Conservation (phyloP, 2,797 vertebrate species). For the Brotula barbata region DNA sequence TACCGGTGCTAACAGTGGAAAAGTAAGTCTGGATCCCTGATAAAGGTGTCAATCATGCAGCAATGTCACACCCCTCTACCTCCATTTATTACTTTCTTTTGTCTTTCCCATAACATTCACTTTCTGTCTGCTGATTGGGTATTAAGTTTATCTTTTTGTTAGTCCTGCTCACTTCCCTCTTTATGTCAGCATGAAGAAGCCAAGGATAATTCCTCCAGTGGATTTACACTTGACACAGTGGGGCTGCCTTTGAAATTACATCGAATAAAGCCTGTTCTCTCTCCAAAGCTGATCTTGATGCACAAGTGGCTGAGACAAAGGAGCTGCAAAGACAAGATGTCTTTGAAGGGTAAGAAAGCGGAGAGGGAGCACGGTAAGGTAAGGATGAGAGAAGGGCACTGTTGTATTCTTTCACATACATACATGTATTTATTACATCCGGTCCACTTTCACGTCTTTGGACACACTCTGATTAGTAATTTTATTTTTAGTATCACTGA, state of each 20-base stretch:
- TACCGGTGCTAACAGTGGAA: too few species aligned
- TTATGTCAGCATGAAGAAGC: constrained; percentile 23
- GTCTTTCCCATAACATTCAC: constrained; percentile 13
- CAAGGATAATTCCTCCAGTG: constrained; percentile 47
- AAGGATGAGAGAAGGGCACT: too few species aligned
- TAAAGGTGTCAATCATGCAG: background rate
- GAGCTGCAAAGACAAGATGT: constrained; percentile 27
- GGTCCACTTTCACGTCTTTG: too few species aligned
- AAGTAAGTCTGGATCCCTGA: too few species aligned
- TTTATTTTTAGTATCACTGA: too few species aligned
- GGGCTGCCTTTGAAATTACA: constrained; percentile 58
- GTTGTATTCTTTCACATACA: too few species aligned
- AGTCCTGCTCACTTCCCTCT: constrained; percentile 15
- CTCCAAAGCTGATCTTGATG: constrained; percentile 29
- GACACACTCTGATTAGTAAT: too few species aligned
- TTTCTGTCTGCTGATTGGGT: constrained; percentile 11
- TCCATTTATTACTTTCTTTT: constrained; percentile 2
- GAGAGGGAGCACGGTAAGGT: background rate
- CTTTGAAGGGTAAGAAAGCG: constrained; percentile 7
- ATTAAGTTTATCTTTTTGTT: background rate
- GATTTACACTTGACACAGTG: constrained; percentile 58
- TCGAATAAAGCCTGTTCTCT: constrained; percentile 42
- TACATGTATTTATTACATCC: too few species aligned
- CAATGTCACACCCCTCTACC: background rate
- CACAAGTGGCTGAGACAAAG: constrained; percentile 26